Percentiles rank a stretch among this genome's conserved stretches.
phyloP scores from a whole-genome alignment of 2,113 vertebrate species.

The Brevimyrus niger region DNA sequence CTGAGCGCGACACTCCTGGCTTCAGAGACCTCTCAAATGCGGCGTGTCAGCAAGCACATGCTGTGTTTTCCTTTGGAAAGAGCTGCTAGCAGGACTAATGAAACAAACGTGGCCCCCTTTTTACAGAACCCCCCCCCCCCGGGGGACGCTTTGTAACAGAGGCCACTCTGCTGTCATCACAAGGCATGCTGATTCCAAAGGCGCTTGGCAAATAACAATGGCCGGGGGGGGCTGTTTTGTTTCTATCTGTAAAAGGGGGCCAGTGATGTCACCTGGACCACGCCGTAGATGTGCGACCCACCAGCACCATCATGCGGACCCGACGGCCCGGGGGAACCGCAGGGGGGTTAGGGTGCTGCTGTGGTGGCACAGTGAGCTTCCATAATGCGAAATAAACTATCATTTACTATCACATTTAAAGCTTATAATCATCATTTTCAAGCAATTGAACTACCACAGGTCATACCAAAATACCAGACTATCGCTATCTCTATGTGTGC shows the following conservation, averaged over 20 bases:
- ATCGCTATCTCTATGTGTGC: no score
- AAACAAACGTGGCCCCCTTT: neutral
- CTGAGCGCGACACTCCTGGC: slow-evolving; percentile 19
- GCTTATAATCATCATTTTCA: neutral
- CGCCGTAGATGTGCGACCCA: neutral
- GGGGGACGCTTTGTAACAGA: neutral
- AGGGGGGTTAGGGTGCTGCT: neutral
- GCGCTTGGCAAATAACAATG: neutral
- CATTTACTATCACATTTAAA: neutral
- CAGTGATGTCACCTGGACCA: neutral
- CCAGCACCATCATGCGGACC: neutral
- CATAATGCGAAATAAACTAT: neutral
- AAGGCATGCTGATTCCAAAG: neutral
- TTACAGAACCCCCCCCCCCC: neutral
- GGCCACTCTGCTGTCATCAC: neutral
- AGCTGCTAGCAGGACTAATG: neutral
- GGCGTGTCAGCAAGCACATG: slow-evolving; percentile 21
- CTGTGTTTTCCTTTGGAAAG: slow-evolving; percentile 12
- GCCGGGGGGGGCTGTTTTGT: neutral
- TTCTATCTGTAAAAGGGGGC: neutral
- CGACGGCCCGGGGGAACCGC: neutral
- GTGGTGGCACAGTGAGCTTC: neutral
- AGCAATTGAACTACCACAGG: neutral
- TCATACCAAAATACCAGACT: neutral
- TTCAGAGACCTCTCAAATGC: slow-evolving; percentile 26